Evolutionary conservation across 37 sponge, comb jelly and placozoan species (phyloP).

Genomic region (Bolinopsis microptera): DNA sequence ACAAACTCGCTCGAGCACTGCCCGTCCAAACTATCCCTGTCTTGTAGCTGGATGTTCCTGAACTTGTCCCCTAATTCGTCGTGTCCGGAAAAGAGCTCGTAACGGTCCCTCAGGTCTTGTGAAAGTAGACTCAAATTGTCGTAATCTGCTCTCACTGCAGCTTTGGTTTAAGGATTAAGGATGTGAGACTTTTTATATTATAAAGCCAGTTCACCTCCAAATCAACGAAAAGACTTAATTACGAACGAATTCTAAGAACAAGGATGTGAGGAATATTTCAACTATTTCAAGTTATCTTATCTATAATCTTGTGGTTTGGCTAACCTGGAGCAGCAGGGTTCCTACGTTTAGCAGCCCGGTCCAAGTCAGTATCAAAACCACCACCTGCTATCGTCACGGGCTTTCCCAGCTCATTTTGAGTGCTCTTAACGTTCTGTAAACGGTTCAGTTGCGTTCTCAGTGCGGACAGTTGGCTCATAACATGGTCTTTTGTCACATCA

Average conservation of each 20-base stretch:
- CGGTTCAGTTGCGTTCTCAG: slow-evolving; percentile 24
- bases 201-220: too few relatives aligned
- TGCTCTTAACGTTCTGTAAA: neutral
- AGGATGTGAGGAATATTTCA: too few relatives aligned
- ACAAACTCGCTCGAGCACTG: slow-evolving; percentile 52
- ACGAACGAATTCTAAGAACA: too few relatives aligned
- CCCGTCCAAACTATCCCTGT: neutral
- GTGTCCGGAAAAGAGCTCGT: neutral
- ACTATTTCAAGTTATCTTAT: neutral
- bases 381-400: neutral
- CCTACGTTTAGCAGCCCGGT: slow-evolving; percentile 22
- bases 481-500: slow-evolving; percentile 13
- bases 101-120: neutral
- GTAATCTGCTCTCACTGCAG: neutral
- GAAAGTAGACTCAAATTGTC: neutral
- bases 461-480: slow-evolving; percentile 27
- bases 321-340: neutral
- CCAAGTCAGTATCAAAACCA: neutral
- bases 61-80: slow-evolving; percentile 1
- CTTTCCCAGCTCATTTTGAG: neutral
- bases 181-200: too few relatives aligned
- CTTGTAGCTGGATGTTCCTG: neutral
- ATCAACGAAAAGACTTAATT: too few relatives aligned
- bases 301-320: too few relatives aligned
- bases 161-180: neutral